phyloP scores from a whole-genome alignment of 53 echinoderm and acorn worm genomes.

The Patiria pectinifera region DNA sequence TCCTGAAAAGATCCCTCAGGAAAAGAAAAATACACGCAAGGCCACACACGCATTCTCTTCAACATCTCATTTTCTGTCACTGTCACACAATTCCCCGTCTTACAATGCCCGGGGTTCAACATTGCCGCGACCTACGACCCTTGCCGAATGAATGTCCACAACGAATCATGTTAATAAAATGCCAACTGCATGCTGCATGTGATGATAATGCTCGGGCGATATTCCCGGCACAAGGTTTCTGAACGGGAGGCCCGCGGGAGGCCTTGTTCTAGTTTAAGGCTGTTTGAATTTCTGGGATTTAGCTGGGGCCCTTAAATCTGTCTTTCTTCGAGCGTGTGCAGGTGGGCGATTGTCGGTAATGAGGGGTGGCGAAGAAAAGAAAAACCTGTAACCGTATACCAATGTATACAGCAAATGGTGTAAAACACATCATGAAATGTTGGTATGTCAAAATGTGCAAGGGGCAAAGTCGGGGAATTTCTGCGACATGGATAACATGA shows the following conservation, averaged over 20 bases:
- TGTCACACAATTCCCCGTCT: not conserved
- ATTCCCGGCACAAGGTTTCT: not conserved
- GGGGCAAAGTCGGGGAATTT: no score
- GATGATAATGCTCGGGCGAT: not conserved
- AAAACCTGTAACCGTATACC: not conserved
- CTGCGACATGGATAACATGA: no score
- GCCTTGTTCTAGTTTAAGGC: constrained; percentile 6
- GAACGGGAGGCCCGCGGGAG: not conserved
- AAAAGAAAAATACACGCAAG: not conserved
- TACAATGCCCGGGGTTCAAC: not conserved
- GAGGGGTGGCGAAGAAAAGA: not conserved
- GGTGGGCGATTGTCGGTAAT: not conserved
- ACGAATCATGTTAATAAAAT: constrained; percentile 12
- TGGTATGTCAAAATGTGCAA: no score
- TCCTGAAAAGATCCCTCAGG: not conserved
- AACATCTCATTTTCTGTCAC: not conserved
- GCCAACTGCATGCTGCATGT: constrained; percentile 9
- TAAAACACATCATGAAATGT: not conserved
- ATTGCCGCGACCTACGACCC: constrained; percentile 34
- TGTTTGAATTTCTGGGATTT: not conserved
- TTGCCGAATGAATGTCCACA: constrained; percentile 21
- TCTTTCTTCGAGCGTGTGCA: not conserved
- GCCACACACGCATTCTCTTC: not conserved
- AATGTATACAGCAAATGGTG: not conserved
- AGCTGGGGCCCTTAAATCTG: not conserved